phyloP scores from a whole-genome alignment of 2,113 vertebrate genomes.

The Hystrix brachyura region DNA sequence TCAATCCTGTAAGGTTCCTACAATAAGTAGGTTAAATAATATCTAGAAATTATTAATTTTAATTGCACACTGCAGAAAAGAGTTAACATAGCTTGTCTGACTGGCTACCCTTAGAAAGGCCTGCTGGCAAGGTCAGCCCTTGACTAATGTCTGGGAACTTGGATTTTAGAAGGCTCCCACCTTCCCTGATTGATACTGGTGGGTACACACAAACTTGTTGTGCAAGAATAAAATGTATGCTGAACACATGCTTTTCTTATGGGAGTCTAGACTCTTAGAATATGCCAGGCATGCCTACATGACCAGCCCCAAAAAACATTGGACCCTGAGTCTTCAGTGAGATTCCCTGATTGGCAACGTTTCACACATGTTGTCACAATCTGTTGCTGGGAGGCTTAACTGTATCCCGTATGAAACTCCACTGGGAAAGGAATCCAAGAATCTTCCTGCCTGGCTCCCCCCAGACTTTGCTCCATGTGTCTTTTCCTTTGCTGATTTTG shows the following conservation, averaged over 20 bases:
- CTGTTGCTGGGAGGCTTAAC: neutral
- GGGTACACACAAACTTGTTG: neutral
- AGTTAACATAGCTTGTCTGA: neutral
- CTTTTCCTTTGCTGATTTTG: slow-evolving; percentile 4
- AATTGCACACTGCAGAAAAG: neutral
- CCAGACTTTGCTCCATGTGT: neutral
- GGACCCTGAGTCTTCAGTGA: neutral
- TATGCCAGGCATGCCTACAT: neutral
- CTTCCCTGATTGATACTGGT: neutral
- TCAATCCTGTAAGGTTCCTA: neutral
- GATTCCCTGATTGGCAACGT: neutral
- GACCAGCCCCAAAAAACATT: neutral
- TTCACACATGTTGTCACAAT: neutral
- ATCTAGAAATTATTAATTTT: neutral
- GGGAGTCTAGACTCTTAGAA: neutral
- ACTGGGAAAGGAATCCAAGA: neutral
- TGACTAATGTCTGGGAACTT: neutral
- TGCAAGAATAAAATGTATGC: neutral
- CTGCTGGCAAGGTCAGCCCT: neutral
- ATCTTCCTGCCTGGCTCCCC: neutral
- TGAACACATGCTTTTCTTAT: neutral
- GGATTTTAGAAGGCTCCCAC: neutral
- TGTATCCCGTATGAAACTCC: neutral
- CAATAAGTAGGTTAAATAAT: neutral
- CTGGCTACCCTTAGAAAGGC: neutral